Evolutionary conservation across 2,113 vertebrate species (phyloP), one percentile per base, ranked within the genome.

Genomic region (Crypturellus undulatus): DNA sequence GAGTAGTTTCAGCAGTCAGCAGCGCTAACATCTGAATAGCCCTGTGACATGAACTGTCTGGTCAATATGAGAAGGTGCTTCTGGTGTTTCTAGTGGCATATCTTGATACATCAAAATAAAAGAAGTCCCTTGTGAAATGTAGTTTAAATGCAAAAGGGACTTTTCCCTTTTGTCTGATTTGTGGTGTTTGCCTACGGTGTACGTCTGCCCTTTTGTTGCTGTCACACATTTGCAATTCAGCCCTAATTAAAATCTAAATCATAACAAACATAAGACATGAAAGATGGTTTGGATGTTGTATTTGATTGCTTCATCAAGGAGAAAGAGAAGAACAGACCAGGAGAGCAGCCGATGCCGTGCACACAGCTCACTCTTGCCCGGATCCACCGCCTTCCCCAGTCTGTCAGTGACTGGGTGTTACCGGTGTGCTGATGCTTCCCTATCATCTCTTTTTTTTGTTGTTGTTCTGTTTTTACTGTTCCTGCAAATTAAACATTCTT

Each of bases 301-400:
- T 92, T 90, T 94, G 54, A 64, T 92, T 58, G 83, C 64, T 92
- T 94, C 68, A 92, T 51, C 49, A 43, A 73, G 40, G 24, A 49
- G 49, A 40, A 36, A 90, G 49, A 80, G 63, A 78, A 77, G 79
- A 80, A 38, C 28, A 47, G 54, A 16, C 34, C 77, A 90, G 22
- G 69, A 49, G 60, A 78, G 45, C 18, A 80, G 40, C 40, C 13
- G 25, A 8, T 34, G 10, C 19, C 1, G 0, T 60, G 25, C 9
- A 11, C 5, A 30, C 16, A 25, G 20, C 63, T 60, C 72, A 36
- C 8, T 85, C 52, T 38, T 77, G 25, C 49, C n/a, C 12, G 17
- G 10, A 6, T 34, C 63, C 38, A 15, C 34, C 60, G 38, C 49
- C 16, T 72, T 82, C 18, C n/a, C 32, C 9, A 30, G 3, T 72